Conservation (phyloP, 2,888 invertebrate genomes). For the Macrophya alboannulata region DNA sequence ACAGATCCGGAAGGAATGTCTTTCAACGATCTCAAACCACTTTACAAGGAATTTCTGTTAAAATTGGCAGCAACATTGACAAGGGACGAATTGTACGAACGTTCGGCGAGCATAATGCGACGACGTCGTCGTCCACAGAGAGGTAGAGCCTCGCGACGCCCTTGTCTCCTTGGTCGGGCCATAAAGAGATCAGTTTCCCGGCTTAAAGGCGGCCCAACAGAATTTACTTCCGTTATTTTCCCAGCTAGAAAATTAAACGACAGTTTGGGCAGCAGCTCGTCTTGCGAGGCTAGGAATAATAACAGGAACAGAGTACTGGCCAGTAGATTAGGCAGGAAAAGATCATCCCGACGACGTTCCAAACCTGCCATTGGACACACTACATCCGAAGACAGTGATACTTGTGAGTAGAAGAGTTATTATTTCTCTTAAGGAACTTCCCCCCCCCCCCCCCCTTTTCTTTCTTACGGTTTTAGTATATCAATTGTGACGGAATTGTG, state of each 20-base stretch:
- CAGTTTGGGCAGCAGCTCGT: constrained; percentile 77
- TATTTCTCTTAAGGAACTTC: not conserved
- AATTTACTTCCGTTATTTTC: constrained; percentile 79
- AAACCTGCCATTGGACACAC: constrained; percentile 70
- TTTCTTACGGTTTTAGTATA: not conserved
- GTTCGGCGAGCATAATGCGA: constrained; percentile 94
- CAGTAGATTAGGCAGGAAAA: constrained; percentile 73
- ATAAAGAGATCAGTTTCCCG: constrained; percentile 78
- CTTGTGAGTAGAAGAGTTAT: constrained; percentile 68
- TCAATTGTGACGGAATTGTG: not conserved
- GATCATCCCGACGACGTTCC: constrained; percentile 69
- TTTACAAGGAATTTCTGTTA: constrained; percentile 94
- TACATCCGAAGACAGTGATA: constrained; percentile 78
- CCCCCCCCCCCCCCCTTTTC: too few relatives aligned
- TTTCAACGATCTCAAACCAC: constrained; percentile 94
- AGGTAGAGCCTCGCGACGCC: constrained; percentile 72
- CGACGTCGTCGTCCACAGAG: constrained; percentile 80
- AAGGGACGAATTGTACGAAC: constrained; percentile 95
- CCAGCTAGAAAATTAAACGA: constrained; percentile 77
- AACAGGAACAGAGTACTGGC: constrained; percentile 74
- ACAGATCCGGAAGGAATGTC: constrained; percentile 94
- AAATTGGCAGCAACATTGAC: constrained; percentile 94
- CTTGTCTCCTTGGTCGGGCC: constrained; percentile 76
- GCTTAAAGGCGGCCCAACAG: constrained; percentile 76
- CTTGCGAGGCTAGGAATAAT: constrained; percentile 75